Evolutionary conservation across 1,140 invertebrate genomes (phyloP).

Genomic region (Solen grandis): DNA sequence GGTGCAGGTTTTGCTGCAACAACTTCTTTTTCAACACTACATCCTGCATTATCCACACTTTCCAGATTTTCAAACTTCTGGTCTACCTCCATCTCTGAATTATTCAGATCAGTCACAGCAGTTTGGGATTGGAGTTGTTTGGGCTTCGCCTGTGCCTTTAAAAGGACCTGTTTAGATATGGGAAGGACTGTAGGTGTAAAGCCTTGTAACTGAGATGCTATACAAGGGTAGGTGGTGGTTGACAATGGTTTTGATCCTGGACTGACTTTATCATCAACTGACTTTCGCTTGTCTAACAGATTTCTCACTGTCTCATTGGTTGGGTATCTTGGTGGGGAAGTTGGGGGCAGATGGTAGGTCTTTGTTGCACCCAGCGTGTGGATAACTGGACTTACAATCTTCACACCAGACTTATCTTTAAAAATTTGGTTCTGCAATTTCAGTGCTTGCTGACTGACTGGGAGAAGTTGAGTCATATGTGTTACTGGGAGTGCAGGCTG

Average conservation of each 20-base stretch:
- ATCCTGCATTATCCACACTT: not conserved
- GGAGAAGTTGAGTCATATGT: not conserved
- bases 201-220: not conserved
- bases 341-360: not conserved
- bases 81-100: not conserved
- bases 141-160: not conserved
- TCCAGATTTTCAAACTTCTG: not conserved
- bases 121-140: not conserved
- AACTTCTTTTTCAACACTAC: too few species aligned
- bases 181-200: not conserved
- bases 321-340: slow-evolving; percentile 19
- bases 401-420: not conserved
- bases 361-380: not conserved
- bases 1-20: not conserved
- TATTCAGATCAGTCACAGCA: not conserved
- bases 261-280: slow-evolving; percentile 10
- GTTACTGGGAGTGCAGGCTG: not conserved
- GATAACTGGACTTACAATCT: not conserved
- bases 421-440: too few species aligned
- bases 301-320: slow-evolving; percentile 48
- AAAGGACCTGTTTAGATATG: not conserved
- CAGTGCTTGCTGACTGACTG: too few species aligned
- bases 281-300: slow-evolving; percentile 45
- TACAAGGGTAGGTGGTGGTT: not conserved
- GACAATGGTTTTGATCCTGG: not conserved